Percentiles rank a stretch among this genome's conserved stretches.
Evolutionary conservation across 35 echinoderm and acorn worm species (phyloP).

Genomic region (Chiridota heheva): DNA sequence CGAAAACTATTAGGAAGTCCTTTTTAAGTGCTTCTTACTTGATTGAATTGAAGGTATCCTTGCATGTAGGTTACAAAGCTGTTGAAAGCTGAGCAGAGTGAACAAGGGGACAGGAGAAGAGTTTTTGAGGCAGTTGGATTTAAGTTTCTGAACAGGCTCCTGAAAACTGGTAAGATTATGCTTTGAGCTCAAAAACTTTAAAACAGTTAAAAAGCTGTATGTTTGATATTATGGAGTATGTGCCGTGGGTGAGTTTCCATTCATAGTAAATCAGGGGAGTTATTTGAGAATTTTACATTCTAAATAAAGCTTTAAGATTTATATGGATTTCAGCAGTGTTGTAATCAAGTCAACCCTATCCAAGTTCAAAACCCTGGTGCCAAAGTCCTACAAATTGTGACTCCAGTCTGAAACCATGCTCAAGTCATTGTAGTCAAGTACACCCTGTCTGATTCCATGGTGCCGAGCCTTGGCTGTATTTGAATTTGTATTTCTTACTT

Average conservation of each 20-base stretch:
- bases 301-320: not conserved
- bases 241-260: not conserved
- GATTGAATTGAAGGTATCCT: no score
- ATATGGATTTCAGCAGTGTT: no score
- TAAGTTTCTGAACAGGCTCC: conserved; percentile 74
- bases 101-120: conserved; percentile 43
- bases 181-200: not conserved
- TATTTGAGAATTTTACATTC: not conserved
- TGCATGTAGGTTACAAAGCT: conserved; percentile 86
- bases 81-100: conserved; percentile 66
- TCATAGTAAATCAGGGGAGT: not conserved
- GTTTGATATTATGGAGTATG: not conserved
- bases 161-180: conserved; percentile 82
- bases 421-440: no score
- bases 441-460: no score
- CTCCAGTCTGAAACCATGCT: no score
- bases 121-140: conserved; percentile 96
- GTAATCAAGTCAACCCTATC: no score
- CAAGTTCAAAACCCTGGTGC: no score
- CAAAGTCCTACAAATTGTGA: no score
- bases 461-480: no score
- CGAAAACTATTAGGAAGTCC: no score
- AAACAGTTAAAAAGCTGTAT: not conserved
- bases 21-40: no score
- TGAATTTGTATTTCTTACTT: no score